phyloP scores from a whole-genome alignment of 2,888 invertebrate genomes.

The Megaustenia siamemsis region DNA sequence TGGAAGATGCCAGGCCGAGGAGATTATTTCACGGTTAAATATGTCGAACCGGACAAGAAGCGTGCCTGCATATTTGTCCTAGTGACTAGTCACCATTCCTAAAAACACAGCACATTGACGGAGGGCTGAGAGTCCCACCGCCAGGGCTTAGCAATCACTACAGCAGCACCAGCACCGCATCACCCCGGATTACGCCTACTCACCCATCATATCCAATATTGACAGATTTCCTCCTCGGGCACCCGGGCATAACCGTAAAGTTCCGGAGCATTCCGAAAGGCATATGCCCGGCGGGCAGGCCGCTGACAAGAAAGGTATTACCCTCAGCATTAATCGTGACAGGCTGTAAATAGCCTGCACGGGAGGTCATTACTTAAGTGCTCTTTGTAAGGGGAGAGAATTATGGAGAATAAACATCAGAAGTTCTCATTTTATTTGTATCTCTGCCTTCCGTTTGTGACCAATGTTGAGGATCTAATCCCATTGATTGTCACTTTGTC shows the following conservation, averaged over 20 bases:
- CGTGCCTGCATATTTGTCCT: no score
- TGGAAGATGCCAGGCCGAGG: no score
- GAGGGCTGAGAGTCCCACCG: background rate
- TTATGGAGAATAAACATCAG: background rate
- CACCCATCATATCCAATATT: background rate
- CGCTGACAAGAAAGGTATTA: slow-evolving; percentile 20
- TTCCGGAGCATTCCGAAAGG: background rate
- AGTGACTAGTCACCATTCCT: background rate
- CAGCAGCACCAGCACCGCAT: background rate
- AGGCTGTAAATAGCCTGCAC: slow-evolving; percentile 14
- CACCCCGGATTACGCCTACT: background rate
- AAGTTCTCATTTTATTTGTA: background rate
- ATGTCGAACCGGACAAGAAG: no score
- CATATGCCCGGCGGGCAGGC: background rate
- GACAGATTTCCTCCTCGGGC: background rate
- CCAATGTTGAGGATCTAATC: slow-evolving; percentile 7
- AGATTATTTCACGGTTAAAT: no score
- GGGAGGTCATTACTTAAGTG: slow-evolving; percentile 34
- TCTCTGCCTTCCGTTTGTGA: background rate
- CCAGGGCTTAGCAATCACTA: no score
- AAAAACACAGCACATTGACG: background rate
- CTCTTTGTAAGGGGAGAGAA: background rate
- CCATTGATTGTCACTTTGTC: slow-evolving; percentile 6
- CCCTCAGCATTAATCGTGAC: slow-evolving; percentile 23
- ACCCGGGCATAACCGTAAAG: background rate